Conservation (phyloP, 2,797 vertebrate species). For the Muraenolepis orangiensis region DNA sequence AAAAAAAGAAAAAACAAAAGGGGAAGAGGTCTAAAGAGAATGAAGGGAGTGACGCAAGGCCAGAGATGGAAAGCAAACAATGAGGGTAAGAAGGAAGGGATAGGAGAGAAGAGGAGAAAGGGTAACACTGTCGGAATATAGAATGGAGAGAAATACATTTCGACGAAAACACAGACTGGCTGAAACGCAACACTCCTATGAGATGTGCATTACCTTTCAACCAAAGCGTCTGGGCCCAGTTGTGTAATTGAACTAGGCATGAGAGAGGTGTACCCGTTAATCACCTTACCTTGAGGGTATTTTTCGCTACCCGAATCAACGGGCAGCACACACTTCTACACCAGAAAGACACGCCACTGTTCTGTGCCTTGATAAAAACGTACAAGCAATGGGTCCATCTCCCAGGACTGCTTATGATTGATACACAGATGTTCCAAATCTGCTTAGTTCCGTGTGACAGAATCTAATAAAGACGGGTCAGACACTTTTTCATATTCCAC, state of each 20-base stretch:
- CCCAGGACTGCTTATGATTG: slow-evolving; percentile 64
- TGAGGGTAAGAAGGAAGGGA: slow-evolving; percentile 30
- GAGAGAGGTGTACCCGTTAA: slow-evolving; percentile 54
- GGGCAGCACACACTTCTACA: slow-evolving; percentile 61
- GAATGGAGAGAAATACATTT: slow-evolving; percentile 13
- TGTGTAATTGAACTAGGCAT: slow-evolving; percentile 63
- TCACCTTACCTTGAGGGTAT: slow-evolving; percentile 31
- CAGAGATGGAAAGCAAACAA: slow-evolving; percentile 14
- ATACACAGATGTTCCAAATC: slow-evolving; percentile 70
- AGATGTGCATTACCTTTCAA: neutral
- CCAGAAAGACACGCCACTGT: slow-evolving; percentile 61
- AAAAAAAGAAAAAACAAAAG: slow-evolving; percentile 23
- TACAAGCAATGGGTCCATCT: slow-evolving; percentile 72
- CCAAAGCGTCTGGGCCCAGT: slow-evolving; percentile 31
- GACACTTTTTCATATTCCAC: slow-evolving; percentile 55
- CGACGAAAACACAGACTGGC: neutral
- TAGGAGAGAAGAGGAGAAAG: slow-evolving; percentile 14
- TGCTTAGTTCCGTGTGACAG: slow-evolving; percentile 66
- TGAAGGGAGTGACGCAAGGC: slow-evolving; percentile 32
- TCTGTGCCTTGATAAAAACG: slow-evolving; percentile 68
- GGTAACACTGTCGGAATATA: slow-evolving; percentile 11
- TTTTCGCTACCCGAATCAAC: slow-evolving; percentile 63
- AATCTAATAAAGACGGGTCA: slow-evolving; percentile 73
- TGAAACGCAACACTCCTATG: neutral
- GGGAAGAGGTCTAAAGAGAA: slow-evolving; percentile 30